A percentile compares a stretch with the other conserved stretches of the same genome.
These are phyloP conservation scores for Drosophila melanica DNA, from an alignment of 1,140 invertebrate species.

Conservation along the genomic window DNA sequence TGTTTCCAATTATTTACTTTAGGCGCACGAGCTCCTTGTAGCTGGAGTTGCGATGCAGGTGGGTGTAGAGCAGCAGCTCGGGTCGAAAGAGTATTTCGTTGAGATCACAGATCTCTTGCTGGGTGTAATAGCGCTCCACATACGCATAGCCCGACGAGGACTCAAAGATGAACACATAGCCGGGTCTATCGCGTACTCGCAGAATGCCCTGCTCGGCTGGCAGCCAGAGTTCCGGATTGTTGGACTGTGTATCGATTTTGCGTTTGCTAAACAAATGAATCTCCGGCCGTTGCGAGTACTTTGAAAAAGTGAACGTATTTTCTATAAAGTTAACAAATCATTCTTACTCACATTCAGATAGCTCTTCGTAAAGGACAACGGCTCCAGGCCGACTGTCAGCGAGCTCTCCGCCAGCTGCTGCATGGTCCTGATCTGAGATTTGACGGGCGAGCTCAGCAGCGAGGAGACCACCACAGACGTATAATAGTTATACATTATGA, in stretches of 20 bases:
- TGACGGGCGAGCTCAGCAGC: constrained; percentile 72
- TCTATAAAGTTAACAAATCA: not conserved
- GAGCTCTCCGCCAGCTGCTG: constrained; percentile 74
- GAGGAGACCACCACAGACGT: constrained; percentile 78
- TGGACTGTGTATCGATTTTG: constrained; percentile 60
- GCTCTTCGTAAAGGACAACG: constrained; percentile 63
- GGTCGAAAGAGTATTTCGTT: constrained; percentile 72
- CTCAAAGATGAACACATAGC: constrained; percentile 71
- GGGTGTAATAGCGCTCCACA: constrained; percentile 63
- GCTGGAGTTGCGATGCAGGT: constrained; percentile 69
- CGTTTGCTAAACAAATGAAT: constrained; percentile 59
- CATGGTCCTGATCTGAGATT: constrained; percentile 72
- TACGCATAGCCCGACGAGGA: constrained; percentile 63
- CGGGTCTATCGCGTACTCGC: constrained; percentile 67
- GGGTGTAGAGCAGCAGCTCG: constrained; percentile 60
- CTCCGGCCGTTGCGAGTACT: constrained; percentile 63
- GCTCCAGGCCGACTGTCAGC: constrained; percentile 68
- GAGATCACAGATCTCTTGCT: constrained; percentile 75
- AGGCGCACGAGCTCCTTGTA: constrained; percentile 71
- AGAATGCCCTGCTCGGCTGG: constrained; percentile 63
- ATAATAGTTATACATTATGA: constrained; percentile 82
- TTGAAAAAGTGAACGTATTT: not conserved
- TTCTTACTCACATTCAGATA: constrained; percentile 72
- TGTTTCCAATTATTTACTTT: constrained; percentile 33
- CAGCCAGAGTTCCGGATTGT: constrained; percentile 65